These are phyloP conservation scores for Anticlea derivata DNA, from an alignment of 2,888 invertebrate species.

Conservation along the genomic window DNA sequence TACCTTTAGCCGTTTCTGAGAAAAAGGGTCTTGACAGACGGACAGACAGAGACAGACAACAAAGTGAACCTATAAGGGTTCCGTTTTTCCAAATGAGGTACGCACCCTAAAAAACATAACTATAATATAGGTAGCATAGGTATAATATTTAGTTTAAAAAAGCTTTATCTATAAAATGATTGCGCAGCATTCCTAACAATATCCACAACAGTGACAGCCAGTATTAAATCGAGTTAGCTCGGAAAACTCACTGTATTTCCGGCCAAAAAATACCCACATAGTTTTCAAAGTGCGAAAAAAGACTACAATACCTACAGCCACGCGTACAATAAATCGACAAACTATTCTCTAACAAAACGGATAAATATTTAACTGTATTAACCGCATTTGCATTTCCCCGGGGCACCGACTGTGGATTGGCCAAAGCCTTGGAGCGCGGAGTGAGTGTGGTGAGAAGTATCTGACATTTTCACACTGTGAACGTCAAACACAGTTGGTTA, in stretches of 20 bases:
- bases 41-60: no score
- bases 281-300: slow-evolving; percentile 2
- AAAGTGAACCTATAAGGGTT: no score
- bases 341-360: slow-evolving; percentile 19
- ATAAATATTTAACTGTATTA: slow-evolving; percentile 33
- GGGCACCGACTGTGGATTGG: slow-evolving; percentile 12
- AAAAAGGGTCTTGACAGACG: no score
- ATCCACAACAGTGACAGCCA: neutral
- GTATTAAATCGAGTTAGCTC: slow-evolving; percentile 6
- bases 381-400: slow-evolving; percentile 22
- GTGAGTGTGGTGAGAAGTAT: neutral
- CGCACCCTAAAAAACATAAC: no score
- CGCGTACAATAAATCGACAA: slow-evolving; percentile 16
- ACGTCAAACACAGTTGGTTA: no score
- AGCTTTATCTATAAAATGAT: neutral
- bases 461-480: neutral
- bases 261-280: slow-evolving; percentile 1
- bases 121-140: no score
- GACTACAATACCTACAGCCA: slow-evolving; percentile 2
- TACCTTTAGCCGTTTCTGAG: no score
- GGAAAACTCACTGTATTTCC: slow-evolving; percentile 3
- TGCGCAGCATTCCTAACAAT: neutral
- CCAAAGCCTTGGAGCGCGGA: neutral
- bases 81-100: no score
- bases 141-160: no score